A percentile compares a stretch with the other conserved stretches of the same genome.
Evolutionary conservation across 2,797 vertebrate species (phyloP).

Genomic region (Schizopygopsis pylzovi): DNA sequence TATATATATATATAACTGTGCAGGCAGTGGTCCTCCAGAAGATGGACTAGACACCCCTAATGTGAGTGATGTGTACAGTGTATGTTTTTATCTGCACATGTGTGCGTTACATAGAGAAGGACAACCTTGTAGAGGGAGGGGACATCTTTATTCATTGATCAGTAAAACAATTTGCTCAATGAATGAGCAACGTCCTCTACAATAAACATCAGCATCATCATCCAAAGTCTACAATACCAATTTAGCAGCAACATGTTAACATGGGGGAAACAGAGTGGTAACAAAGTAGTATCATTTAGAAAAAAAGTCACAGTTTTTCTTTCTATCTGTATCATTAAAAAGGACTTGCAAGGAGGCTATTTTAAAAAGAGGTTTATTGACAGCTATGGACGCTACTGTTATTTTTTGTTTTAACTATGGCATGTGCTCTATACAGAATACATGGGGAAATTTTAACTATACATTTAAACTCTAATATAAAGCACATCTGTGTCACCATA

Average conservation of each 20-base stretch:
- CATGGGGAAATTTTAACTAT: conserved; percentile 79
- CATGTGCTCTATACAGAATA: conserved; percentile 78
- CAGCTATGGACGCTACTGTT: conserved; percentile 62
- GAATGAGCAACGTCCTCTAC: conserved; percentile 88
- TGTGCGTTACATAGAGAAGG: neutral
- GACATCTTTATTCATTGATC: conserved; percentile 80
- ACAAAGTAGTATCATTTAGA: conserved; percentile 94
- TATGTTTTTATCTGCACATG: neutral
- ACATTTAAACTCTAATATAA: conserved; percentile 85
- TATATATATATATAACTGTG: too few species aligned
- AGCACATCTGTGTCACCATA: conserved; percentile 87
- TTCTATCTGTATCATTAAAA: conserved; percentile 82
- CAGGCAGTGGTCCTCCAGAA: neutral
- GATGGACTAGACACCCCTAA: neutral
- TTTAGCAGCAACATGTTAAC: conserved; percentile 99
- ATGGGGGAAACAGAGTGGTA: conserved; percentile 86
- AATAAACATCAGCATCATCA: conserved; percentile 80
- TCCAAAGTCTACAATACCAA: conserved; percentile 80
- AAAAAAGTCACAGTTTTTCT: conserved; percentile 90
- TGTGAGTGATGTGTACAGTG: neutral
- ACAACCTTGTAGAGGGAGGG: conserved; percentile 73
- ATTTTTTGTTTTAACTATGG: conserved; percentile 73
- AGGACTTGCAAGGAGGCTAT: conserved; percentile 78
- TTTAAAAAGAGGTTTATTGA: conserved; percentile 79
- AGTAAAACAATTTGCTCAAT: conserved; percentile 90